Conservation (phyloP, 1,140 invertebrate species). For the Pollicipes pollicipes region DNA sequence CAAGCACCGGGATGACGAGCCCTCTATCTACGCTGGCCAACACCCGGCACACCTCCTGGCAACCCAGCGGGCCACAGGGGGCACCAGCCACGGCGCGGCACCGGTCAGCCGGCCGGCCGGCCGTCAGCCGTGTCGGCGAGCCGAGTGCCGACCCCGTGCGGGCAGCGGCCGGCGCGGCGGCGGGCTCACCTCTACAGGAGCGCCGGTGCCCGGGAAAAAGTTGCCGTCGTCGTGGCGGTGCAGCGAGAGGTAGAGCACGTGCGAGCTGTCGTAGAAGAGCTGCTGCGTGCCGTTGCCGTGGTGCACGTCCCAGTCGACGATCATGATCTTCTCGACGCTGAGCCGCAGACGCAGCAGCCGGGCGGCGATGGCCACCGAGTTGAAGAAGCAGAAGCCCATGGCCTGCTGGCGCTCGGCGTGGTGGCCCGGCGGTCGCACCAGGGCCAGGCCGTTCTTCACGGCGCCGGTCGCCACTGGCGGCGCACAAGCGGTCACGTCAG, state of each 20-base stretch:
- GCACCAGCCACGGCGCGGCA: no score
- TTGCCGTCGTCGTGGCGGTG: constrained; percentile 99
- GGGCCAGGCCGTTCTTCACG: constrained; percentile 84
- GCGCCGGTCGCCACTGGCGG: constrained; percentile 46
- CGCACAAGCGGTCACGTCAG: constrained; percentile 8
- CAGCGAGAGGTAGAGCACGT: constrained; percentile 88
- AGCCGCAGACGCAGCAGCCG: constrained; percentile 67
- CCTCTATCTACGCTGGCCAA: no score
- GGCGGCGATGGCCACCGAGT: constrained; percentile 94
- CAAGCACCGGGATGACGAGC: no score
- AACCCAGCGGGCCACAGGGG: no score
- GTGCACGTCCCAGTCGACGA: constrained; percentile 67
- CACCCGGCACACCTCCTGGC: no score
- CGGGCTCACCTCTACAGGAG: constrained; percentile 52
- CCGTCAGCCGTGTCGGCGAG: no score
- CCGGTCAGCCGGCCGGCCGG: no score
- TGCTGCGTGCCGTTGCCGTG: constrained; percentile 99
- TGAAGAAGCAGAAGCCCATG: constrained; percentile 99
- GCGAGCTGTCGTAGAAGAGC: constrained; percentile 90
- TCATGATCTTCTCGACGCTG: constrained; percentile 44
- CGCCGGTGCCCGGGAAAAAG: constrained; percentile 96
- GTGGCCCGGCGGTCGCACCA: constrained; percentile 77
- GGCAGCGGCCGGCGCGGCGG: no score
- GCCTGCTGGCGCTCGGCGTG: constrained; percentile 92
- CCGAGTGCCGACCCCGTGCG: no score